A percentile compares a stretch with the other conserved stretches of the same genome.
Evolutionary conservation across 2,797 vertebrate genomes (phyloP).

Genomic region (Psittacula echo): DNA sequence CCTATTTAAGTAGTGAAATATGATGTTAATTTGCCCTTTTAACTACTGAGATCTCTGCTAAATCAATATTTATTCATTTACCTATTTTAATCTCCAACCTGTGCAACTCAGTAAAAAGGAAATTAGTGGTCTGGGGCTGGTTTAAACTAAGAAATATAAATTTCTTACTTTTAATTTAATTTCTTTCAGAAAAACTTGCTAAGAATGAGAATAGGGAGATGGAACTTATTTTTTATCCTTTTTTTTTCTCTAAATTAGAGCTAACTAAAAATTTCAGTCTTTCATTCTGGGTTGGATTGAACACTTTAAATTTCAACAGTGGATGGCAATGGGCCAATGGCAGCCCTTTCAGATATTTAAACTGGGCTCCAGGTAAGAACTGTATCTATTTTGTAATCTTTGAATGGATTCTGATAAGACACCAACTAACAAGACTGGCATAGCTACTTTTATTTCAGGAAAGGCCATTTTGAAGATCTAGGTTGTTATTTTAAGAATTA

Average conservation of each 20-base stretch:
- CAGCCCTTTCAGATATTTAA: constrained; percentile 91
- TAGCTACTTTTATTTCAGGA: background rate
- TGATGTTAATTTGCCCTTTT: background rate
- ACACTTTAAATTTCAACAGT: constrained; percentile 84
- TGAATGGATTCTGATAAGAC: background rate
- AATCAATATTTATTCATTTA: background rate
- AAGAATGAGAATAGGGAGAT: background rate
- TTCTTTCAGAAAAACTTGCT: background rate
- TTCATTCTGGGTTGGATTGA: constrained; percentile 90
- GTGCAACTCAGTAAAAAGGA: background rate
- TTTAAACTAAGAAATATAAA: background rate
- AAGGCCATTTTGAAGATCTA: background rate
- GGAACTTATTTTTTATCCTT: background rate
- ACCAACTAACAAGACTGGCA: background rate
- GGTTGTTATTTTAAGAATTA: background rate
- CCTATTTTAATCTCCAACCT: background rate
- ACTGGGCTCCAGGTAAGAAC: constrained; percentile 91
- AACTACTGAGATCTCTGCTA: background rate
- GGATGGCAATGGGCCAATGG: constrained; percentile 92
- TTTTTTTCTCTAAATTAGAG: constrained; percentile 71
- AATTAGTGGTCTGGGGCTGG: background rate
- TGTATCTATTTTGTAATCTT: background rate
- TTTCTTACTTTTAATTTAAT: background rate
- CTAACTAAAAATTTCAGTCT: constrained; percentile 74
- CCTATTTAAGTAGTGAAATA: background rate